Percentiles rank a stretch among this genome's conserved stretches.
Evolutionary conservation across 1,140 invertebrate genomes (phyloP).

Genomic region (Holotrichia oblita): DNA sequence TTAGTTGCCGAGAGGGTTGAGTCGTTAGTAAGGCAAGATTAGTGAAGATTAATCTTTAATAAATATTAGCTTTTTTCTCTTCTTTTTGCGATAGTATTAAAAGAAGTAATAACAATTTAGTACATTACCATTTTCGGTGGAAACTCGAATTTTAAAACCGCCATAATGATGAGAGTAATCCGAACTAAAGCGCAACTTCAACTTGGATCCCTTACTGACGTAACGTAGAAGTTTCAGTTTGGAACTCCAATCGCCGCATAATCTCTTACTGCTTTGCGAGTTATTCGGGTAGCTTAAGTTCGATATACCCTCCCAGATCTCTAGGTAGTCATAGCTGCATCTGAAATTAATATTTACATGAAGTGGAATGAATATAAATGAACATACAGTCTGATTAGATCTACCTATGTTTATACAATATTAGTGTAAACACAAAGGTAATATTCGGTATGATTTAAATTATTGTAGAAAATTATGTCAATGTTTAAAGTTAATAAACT

Average conservation of each 20-base stretch:
- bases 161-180: constrained; percentile 78
- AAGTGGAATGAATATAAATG: neutral
- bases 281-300: constrained; percentile 48
- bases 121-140: constrained; percentile 72
- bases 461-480: too few relatives aligned
- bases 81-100: too few relatives aligned
- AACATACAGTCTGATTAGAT: too few relatives aligned
- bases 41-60: too few relatives aligned
- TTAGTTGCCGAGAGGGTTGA: too few relatives aligned
- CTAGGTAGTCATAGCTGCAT: constrained; percentile 77
- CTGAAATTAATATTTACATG: constrained; percentile 60
- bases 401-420: too few relatives aligned
- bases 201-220: constrained; percentile 63
- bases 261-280: constrained; percentile 56
- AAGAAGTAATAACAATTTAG: too few relatives aligned
- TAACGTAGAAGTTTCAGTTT: constrained; percentile 76
- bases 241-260: constrained; percentile 79
- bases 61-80: too few relatives aligned
- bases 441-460: too few relatives aligned
- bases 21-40: too few relatives aligned
- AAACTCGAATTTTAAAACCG: constrained; percentile 74
- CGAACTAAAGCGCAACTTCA: constrained; percentile 72
- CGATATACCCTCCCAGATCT: constrained; percentile 64
- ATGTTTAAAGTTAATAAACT: too few relatives aligned
- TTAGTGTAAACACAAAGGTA: too few relatives aligned